Conservation (phyloP, 2,113 vertebrate species). For the Tupaia tana region DNA sequence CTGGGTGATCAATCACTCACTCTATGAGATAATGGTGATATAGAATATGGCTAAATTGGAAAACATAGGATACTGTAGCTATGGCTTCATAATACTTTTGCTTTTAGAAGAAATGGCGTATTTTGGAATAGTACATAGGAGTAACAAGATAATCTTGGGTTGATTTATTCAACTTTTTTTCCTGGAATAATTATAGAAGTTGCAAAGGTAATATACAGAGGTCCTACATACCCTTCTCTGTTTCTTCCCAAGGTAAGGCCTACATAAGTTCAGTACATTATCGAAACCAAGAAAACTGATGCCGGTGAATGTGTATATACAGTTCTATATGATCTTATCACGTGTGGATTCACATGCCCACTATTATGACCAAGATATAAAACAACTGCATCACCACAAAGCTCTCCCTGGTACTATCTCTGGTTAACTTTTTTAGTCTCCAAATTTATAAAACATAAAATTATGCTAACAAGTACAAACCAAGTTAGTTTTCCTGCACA, state of each 20-base stretch:
- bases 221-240: background rate
- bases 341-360: background rate
- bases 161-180: background rate
- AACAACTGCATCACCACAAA: background rate
- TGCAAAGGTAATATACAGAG: background rate
- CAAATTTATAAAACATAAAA: slow-evolving; percentile 15
- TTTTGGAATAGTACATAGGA: slow-evolving; percentile 21
- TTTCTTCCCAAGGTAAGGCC: background rate
- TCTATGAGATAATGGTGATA: background rate
- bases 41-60: background rate
- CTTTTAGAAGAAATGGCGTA: slow-evolving; percentile 9
- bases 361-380: background rate
- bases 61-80: background rate
- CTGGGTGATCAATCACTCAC: background rate
- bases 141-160: slow-evolving; percentile 39
- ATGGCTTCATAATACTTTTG: slow-evolving; percentile 1
- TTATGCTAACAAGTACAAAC: background rate
- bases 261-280: background rate
- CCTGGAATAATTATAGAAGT: background rate
- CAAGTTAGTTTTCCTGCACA: background rate
- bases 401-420: background rate
- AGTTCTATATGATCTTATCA: background rate
- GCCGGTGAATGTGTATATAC: background rate
- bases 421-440: background rate
- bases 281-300: background rate